Evolutionary conservation across 2,797 vertebrate species (phyloP), one percentile per base, ranked within the genome.

Genomic region (Euthynnus affinis): DNA sequence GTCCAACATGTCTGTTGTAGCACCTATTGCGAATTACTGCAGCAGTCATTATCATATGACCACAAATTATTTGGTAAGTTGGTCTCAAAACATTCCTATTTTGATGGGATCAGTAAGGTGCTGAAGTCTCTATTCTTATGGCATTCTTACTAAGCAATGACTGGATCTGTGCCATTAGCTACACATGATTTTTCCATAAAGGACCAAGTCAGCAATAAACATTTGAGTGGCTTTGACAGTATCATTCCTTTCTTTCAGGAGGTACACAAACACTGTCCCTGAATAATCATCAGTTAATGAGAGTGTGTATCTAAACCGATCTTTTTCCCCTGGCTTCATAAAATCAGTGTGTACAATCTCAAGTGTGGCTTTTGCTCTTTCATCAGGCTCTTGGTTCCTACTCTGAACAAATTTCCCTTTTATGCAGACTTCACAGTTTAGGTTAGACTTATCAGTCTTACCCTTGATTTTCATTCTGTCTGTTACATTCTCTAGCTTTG

Each of bases 181-280:
- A 52, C 78, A 83, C 14, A 59, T 79, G 1, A 80, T 71, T n/a
- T 73, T 53, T 2, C 64, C 73, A 64, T 78, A 76, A 29, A 5
- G 27, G 27, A 29, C 27, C 27, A 29, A 3, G 23, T 85, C 79
- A 17, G 67, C 76, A 20, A 83, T 20, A 4, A 78, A 76, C 29
- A 6, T 70, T 2, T 83, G 51, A 1, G 67, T 83, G 10, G 22
- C 37, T n/a, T 9, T 20, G 0, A 32, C 18, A 10, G n/a, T 15
- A 9, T 58, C 61, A 57, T 56, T 80, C 9, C 84, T 81, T 2
- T 8, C 15, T 46, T 85, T 81, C n/a, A 83, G 15, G 15, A 83
- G 82, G 20, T 76, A 83, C 1, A 65, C 62, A 56, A 75, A 82
- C 4, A 78, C 17, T 5, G 49, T 42, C 9, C 62, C 27, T 12